phyloP scores from a whole-genome alignment of 2,797 vertebrate species.

The Melanotaenia parkinsoni region DNA sequence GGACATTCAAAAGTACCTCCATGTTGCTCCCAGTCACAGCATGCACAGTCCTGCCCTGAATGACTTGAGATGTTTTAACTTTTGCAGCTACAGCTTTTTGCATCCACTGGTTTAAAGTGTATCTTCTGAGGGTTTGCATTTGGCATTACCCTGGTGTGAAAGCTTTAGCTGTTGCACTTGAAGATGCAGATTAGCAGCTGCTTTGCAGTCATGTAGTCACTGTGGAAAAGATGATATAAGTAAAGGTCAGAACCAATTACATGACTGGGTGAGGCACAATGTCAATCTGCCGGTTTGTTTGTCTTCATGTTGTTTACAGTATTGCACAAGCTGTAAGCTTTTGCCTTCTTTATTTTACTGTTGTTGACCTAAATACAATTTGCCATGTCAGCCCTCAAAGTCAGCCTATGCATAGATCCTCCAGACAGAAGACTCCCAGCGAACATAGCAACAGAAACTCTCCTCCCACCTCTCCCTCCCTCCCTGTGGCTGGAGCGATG shows the following conservation, averaged over 20 bases:
- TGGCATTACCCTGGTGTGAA: constrained; percentile 34
- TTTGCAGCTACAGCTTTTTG: no score
- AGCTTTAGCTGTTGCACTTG: constrained; percentile 19
- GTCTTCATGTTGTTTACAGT: constrained; percentile 10
- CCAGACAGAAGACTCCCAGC: constrained; percentile 73
- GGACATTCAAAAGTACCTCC: no score
- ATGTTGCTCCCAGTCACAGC: no score
- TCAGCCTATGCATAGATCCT: constrained; percentile 63
- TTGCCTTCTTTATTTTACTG: constrained; percentile 31
- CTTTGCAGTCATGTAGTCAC: background rate
- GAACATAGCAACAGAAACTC: constrained; percentile 78
- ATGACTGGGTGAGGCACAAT: constrained; percentile 50
- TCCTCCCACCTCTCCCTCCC: constrained; percentile 58
- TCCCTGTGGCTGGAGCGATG: constrained; percentile 66
- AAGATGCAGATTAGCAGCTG: constrained; percentile 45
- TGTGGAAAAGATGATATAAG: constrained; percentile 12
- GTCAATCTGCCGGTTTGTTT: constrained; percentile 1
- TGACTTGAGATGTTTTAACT: no score
- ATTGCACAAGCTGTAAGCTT: constrained; percentile 2
- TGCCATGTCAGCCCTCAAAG: constrained; percentile 73
- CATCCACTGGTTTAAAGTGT: no score
- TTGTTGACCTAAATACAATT: constrained; percentile 70
- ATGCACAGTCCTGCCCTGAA: no score
- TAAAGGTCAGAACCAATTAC: background rate
- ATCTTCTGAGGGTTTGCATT: constrained; percentile 20